Evolutionary conservation across 1,140 invertebrate species (phyloP), one percentile per base, ranked within the genome.

Genomic region (Neodiprion virginianus): DNA sequence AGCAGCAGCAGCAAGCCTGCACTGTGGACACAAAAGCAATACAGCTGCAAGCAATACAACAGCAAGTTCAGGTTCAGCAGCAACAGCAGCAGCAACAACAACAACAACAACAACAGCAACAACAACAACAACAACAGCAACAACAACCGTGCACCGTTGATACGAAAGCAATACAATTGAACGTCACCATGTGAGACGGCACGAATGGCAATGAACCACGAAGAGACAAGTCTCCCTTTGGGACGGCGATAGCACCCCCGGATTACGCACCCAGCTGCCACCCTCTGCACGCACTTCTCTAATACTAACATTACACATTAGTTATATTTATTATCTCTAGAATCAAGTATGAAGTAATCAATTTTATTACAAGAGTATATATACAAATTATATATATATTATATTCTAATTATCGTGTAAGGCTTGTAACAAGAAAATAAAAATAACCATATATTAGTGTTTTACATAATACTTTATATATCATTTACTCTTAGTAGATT

Each of bases 361-460:
- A 83, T 87, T 88, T 88, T 88, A 87, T 86, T 86, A 87, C 86
- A 84, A 86, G 84, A 87, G 84, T 87, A 84, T 87, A 85, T 87
- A 87, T 85, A 84, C 72, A 77, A 71, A 78, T 67, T 67, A 78
- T 77, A 79, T 88, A 87, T 84, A 88, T 85, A 86, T 83, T 82
- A 84, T 87, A 88, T 88, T 88, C 86, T 88, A 88, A 87, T 84
- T 80, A 83, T 69, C n/a, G 40, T 84, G 77, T 88, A 88, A 88
- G 87, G 87, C 87, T 88, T 88, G 87, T 88, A 88, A 88, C 85
- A 88, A 87, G 84, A 80, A 87, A 85, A 81, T 84, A 87, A 88
- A 87, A 87, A 78, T 88, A 88, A 88, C 80, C 87, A 82, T 86
- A 87, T 87, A 87, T 87, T 88, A 88, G 85, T 88, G 87, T 88